Evolutionary conservation across 2,113 vertebrate genomes (phyloP).

Genomic region (Podarcis raffonei): DNA sequence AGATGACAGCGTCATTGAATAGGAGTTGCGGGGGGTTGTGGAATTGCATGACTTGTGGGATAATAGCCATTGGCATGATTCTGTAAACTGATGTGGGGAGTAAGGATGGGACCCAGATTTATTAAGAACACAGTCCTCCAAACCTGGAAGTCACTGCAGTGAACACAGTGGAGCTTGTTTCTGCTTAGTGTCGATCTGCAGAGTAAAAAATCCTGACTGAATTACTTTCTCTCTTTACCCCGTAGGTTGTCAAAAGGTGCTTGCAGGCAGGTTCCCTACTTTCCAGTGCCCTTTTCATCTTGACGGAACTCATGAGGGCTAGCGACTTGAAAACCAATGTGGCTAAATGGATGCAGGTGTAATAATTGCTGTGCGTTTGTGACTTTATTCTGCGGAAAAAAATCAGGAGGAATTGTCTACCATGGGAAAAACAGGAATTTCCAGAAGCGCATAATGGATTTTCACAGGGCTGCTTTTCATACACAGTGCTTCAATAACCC

Average conservation of each 20-base stretch:
- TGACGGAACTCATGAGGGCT: constrained; percentile 25
- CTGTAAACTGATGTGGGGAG: too few relatives aligned
- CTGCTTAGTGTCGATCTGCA: not conserved
- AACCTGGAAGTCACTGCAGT: not conserved
- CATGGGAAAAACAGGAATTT: not conserved
- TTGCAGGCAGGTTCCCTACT: not conserved
- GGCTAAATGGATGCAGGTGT: constrained; percentile 40
- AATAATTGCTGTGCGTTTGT: constrained; percentile 46
- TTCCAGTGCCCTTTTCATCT: constrained; percentile 16
- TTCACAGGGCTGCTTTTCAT: not conserved
- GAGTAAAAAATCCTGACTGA: not conserved
- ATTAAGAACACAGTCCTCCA: not conserved
- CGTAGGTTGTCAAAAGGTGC: not conserved
- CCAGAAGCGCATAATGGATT: not conserved
- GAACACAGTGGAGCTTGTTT: not conserved
- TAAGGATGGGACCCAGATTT: not conserved
- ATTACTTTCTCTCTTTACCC: not conserved
- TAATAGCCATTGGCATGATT: not conserved
- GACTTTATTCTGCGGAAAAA: not conserved
- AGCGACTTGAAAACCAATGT: constrained; percentile 56
- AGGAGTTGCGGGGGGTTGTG: too few relatives aligned
- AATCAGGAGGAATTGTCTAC: not conserved
- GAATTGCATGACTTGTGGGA: not conserved
- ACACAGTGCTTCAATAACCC: not conserved
- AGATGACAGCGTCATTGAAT: too few relatives aligned